These are phyloP conservation scores for Platalea minor DNA, from an alignment of 2,797 vertebrate species.

Conservation along the genomic window DNA sequence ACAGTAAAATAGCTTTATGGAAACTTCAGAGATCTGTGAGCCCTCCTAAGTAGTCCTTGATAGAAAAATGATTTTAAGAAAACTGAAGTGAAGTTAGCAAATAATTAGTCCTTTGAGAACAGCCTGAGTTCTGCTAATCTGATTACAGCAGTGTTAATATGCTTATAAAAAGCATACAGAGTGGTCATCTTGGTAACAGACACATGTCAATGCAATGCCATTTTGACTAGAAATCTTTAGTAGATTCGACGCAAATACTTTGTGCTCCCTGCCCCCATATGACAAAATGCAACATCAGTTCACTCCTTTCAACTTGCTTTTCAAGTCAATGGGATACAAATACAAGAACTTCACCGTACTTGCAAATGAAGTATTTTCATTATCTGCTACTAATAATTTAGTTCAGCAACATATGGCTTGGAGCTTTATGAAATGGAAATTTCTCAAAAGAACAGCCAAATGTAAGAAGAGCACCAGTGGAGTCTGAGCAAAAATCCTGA, in stretches of 20 bases:
- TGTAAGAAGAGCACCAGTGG: background rate
- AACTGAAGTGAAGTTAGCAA: background rate
- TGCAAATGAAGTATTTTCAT: background rate
- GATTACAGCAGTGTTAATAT: background rate
- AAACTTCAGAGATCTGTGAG: background rate
- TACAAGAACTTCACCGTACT: background rate
- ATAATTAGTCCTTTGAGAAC: background rate
- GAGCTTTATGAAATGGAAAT: background rate
- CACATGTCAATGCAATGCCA: background rate
- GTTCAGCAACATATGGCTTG: background rate
- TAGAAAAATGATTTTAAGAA: background rate
- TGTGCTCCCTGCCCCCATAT: background rate
- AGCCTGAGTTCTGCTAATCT: background rate
- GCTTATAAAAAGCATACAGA: background rate
- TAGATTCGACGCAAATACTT: background rate
- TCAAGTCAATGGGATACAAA: accelerated
- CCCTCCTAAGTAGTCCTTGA: background rate
- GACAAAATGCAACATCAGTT: background rate
- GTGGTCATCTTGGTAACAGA: background rate
- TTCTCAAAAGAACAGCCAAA: background rate
- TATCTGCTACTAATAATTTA: background rate
- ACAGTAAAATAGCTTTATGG: background rate
- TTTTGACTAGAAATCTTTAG: background rate
- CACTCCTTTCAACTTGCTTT: background rate
- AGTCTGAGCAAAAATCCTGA: background rate